Evolutionary conservation across 2,888 invertebrate genomes (phyloP).

Genomic region (Macrosiphum euphorbiae): DNA sequence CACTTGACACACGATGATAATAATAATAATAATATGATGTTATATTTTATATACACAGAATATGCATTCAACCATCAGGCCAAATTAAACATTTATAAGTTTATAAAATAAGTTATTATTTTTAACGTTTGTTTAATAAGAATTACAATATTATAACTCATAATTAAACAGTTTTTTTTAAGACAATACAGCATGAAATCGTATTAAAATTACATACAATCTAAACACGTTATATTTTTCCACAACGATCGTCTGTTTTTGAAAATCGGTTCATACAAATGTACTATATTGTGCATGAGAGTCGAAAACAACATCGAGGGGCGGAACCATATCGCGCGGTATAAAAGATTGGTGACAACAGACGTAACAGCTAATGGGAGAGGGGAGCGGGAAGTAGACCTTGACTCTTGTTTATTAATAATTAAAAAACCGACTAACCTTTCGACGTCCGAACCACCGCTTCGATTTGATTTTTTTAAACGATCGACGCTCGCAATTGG

Average conservation of each 20-base stretch:
- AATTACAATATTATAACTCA: background rate
- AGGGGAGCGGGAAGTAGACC: background rate
- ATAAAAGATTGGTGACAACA: background rate
- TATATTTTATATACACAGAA: background rate
- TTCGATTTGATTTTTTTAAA: conserved; percentile 43
- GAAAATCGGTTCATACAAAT: background rate
- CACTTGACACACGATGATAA: conserved; percentile 15
- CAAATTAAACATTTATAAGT: too few species aligned
- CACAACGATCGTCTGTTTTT: background rate
- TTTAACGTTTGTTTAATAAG: background rate
- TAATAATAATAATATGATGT: background rate
- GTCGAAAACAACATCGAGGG: background rate
- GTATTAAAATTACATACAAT: background rate
- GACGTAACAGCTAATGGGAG: background rate
- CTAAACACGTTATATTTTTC: background rate
- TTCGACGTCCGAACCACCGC: background rate
- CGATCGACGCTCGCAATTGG: conserved; percentile 11
- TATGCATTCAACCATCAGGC: background rate
- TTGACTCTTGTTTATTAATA: conserved; percentile 50
- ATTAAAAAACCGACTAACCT: conserved; percentile 33
- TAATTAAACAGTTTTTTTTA: background rate
- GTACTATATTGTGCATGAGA: background rate
- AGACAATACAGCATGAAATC: background rate
- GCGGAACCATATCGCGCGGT: conserved; percentile 15
- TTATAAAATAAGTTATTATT: background rate